These are phyloP conservation scores for Drosophila tsacasi DNA, from an alignment of 1,140 invertebrate species.

Conservation along the genomic window DNA sequence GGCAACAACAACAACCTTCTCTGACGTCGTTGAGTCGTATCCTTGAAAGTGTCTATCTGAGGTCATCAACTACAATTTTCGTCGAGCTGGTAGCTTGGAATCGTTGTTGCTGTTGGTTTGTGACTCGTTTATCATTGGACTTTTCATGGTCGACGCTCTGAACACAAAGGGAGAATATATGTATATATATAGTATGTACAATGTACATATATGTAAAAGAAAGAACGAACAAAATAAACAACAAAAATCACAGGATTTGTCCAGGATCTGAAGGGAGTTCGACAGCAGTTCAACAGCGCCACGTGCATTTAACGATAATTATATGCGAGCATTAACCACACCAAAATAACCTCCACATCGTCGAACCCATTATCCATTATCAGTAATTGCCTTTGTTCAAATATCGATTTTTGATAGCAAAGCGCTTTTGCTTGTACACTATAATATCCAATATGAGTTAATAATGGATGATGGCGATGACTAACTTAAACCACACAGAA, in stretches of 20 bases:
- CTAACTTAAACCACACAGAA: not conserved
- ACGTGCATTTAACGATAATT: slow-evolving; percentile 68
- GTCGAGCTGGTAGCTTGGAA: slow-evolving; percentile 33
- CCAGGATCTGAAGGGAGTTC: not conserved
- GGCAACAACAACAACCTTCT: slow-evolving; percentile 42
- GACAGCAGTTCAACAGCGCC: slow-evolving; percentile 7
- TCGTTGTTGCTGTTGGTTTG: slow-evolving; percentile 34
- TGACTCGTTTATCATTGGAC: slow-evolving; percentile 59
- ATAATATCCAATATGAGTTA: slow-evolving; percentile 8
- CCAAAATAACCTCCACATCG: slow-evolving; percentile 14
- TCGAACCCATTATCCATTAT: slow-evolving; percentile 51
- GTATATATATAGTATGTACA: not conserved
- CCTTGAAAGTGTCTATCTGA: slow-evolving; percentile 80
- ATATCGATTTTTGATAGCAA: slow-evolving; percentile 75
- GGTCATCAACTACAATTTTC: slow-evolving; percentile 80
- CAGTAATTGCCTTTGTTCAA: slow-evolving; percentile 75
- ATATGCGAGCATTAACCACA: slow-evolving; percentile 48
- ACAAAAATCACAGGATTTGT: slow-evolving; percentile 7
- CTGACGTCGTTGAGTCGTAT: slow-evolving; percentile 56
- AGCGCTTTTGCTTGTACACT: slow-evolving; percentile 60
- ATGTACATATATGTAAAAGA: slow-evolving; percentile 13
- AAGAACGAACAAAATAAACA: slow-evolving; percentile 1
- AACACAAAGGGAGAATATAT: slow-evolving; percentile 23
- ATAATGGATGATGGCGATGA: not conserved
- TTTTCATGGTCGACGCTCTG: slow-evolving; percentile 50